Evolutionary conservation across 2,113 vertebrate genomes (phyloP).

Genomic region (Haliaeetus leucogaster): DNA sequence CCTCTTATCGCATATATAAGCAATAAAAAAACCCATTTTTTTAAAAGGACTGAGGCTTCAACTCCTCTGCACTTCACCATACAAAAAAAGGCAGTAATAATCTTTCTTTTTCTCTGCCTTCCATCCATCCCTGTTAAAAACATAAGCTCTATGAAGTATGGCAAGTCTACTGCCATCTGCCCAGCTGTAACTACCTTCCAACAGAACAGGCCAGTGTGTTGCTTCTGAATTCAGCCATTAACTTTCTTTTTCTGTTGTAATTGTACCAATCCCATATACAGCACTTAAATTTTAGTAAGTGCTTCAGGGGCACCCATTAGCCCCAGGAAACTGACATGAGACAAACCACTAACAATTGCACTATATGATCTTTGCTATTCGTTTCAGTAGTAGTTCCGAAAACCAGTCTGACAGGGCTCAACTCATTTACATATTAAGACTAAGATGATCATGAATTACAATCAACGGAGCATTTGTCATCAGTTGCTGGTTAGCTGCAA

Average conservation of each 20-base stretch:
- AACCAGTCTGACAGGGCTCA: neutral
- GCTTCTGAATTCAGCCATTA: neutral
- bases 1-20: neutral
- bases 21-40: neutral
- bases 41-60: neutral
- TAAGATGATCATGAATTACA: neutral
- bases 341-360: neutral
- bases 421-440: neutral
- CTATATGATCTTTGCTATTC: neutral
- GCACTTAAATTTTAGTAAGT: neutral
- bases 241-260: neutral
- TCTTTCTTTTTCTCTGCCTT: neutral
- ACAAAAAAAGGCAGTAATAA: neutral
- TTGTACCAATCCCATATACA: neutral
- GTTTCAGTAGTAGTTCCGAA: neutral
- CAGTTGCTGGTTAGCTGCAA: neutral
- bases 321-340: neutral
- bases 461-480: neutral
- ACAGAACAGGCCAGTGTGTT: neutral
- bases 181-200: neutral
- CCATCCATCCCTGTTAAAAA: neutral
- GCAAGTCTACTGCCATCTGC: neutral
- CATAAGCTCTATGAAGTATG: neutral
- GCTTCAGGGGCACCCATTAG: neutral
- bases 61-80: neutral